Base-by-base conservation (phyloP, 2,888 invertebrate species). In the Sminthurinus aureus region DNA sequence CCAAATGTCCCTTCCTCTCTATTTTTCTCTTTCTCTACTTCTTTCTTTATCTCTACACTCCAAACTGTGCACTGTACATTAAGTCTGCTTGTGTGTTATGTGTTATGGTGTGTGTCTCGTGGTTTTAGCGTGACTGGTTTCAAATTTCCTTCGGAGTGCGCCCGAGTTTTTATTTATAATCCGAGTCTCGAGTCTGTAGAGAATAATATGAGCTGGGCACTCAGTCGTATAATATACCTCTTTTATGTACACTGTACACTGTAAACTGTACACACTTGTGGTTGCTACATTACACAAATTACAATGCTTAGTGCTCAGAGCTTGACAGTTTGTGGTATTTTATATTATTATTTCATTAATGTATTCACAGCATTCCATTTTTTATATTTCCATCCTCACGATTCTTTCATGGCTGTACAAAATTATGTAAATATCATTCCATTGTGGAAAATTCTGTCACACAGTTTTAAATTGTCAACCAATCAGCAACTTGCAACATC, bases 211-310 rank as follows among this genome's bases (percentile, higher is more conserved):
- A 58, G 58, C 58, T 58, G 58, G 58, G 58, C 58, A 18, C 58
- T 58, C 58, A 58, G 58, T 58, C 13, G 15, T 58, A 18, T 18
- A 58, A 15, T 58, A 58, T 58, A 22, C 69, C 11, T 69, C 67
- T 69, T 22, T 69, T 69, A 22, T 69, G 64, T 18, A 9, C 0
- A n/a, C 20, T 11, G 15, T 11, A 11, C n/a, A 67, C 18, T 8
- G 22, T 38, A 38, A 1, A 38, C 38, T 1, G 38, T 38, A 22
- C 22, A 73, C 15, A 73, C 24, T 51, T n/a, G 18, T 75, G n/a
- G 52, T 75, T n/a, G 50, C 51, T 50, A 52, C 74, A 74, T 74
- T 74, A 74, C 74, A 74, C 75, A 75, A 75, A 75, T 75, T 75
- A 75, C 75, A 75, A 51, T 75, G 38, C 52, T 75, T 50, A 50